Evolutionary conservation across 2,888 invertebrate genomes (phyloP).

Genomic region (Mellilla xanthometata): DNA sequence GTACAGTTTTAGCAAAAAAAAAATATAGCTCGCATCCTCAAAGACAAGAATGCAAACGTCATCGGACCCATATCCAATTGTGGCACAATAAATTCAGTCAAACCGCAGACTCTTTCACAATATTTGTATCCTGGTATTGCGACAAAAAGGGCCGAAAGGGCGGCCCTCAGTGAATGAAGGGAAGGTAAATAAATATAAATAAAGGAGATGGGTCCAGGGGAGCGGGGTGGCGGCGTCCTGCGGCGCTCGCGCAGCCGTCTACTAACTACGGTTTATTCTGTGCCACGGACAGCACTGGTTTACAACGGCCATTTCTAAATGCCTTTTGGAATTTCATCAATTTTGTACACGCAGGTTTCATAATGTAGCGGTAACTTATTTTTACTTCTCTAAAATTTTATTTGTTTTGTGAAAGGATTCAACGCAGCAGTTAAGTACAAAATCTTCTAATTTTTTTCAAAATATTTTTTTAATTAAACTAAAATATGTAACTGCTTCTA

Average conservation of each 20-base stretch:
- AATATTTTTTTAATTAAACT: too few species aligned
- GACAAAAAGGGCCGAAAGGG: conserved; percentile 81
- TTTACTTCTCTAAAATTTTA: too few species aligned
- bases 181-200: conserved; percentile 83
- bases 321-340: background rate
- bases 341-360: too few species aligned
- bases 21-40: conserved; percentile 18
- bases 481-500: too few species aligned
- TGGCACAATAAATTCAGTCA: conserved; percentile 78
- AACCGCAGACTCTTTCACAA: conserved; percentile 81
- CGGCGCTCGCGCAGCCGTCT: conserved; percentile 50
- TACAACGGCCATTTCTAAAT: conserved; percentile 18
- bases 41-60: conserved; percentile 53
- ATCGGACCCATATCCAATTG: conserved; percentile 66
- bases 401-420: too few species aligned
- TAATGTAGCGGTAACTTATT: too few species aligned
- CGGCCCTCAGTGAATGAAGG: conserved; percentile 80
- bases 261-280: conserved; percentile 8
- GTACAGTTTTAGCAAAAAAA: conserved; percentile 1
- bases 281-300: conserved; percentile 5
- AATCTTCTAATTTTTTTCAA: too few species aligned
- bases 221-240: conserved; percentile 54
- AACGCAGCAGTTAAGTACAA: too few species aligned
- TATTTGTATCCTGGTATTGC: conserved; percentile 78
- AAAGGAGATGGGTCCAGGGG: conserved; percentile 66